phyloP scores from a whole-genome alignment of 2,888 invertebrate genomes.

The Andrena bucephala region DNA sequence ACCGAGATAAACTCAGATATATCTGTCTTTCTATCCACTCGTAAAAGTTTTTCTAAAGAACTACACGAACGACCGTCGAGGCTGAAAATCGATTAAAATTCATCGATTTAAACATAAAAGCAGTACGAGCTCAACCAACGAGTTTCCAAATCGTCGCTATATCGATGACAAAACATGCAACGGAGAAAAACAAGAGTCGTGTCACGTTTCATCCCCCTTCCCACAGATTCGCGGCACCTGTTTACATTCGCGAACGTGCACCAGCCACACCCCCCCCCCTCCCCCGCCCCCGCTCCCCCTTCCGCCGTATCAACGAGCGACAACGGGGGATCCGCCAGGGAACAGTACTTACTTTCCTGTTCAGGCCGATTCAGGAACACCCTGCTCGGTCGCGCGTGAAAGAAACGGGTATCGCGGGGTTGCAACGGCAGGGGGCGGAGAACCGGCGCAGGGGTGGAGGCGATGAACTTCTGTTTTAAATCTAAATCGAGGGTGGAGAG shows the following conservation, averaged over 20 bases:
- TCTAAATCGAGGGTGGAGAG: no score
- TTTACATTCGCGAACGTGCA: constrained; percentile 59
- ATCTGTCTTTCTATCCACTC: no score
- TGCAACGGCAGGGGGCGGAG: constrained; percentile 5
- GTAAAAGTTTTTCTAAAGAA: no score
- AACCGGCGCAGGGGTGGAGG: no score
- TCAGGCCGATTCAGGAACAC: constrained; percentile 29
- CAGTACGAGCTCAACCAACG: not conserved
- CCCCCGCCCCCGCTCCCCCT: constrained; percentile 60
- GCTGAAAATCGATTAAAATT: no score
- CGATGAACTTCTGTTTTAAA: no score
- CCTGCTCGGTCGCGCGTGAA: constrained; percentile 33
- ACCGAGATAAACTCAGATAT: no score
- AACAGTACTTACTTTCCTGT: constrained; percentile 44
- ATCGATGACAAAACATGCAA: not conserved
- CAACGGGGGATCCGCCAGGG: constrained; percentile 44
- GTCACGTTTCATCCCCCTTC: constrained; percentile 23
- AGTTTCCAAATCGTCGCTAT: not conserved
- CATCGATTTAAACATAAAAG: no score
- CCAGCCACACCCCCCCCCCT: constrained; percentile 46
- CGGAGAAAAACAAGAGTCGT: constrained; percentile 15
- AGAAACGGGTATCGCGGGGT: constrained; percentile 12
- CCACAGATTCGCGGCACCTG: constrained; percentile 38
- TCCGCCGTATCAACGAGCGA: constrained; percentile 52
- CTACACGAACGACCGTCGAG: no score